Base-by-base conservation (phyloP, 92 coral and sea anemone species). In the Phenganax marumi region DNA sequence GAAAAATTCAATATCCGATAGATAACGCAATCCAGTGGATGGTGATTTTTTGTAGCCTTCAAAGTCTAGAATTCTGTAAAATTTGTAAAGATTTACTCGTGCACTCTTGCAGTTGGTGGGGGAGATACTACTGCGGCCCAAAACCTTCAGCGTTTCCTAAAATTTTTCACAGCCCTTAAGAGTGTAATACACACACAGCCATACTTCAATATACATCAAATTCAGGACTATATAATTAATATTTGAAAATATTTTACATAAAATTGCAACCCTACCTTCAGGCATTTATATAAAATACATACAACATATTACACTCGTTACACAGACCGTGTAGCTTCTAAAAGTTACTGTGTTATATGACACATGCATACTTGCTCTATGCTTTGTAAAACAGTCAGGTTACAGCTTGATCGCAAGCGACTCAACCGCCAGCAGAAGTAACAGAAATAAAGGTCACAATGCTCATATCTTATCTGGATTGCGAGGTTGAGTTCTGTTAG, bases 381-480 rank as follows among this genome's bases (percentile, higher is more conserved):
- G 72, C 43, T n/a, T 24, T 18, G 68, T 49, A 76, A 25, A 76
- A 24, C 50, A 66, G 24, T 66, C 50, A 33, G 72, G 50, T 33
- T 33, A 33, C 5, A 33, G 43, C 43, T 5, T 33, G 43, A 33
- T 33, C 43, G 43, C 43, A 0, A 33, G 43, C 43, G 2, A 33
- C 43, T 1, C 43, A 1, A 25, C 72, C 49, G 10, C 10, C 26
- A 33, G 68, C 5, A 1, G 68, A 49, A 73, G 17, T 50, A 19
- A 56, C 3, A 10, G 0, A 13, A 5, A 53, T n/a, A 8, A 53
- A 10, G 16, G 8, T 55, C 13, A 0, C 18, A 13, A 22, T 16
- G 24, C 0, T 76, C 81, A 76, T 24, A 78, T 78, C 83, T 78
- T 78, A 56, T 78, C 83, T 3, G 83, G 83, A 62, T 78, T 78